Conservation (phyloP, 2,888 invertebrate genomes). For the Eristalinus sepulchralis region DNA sequence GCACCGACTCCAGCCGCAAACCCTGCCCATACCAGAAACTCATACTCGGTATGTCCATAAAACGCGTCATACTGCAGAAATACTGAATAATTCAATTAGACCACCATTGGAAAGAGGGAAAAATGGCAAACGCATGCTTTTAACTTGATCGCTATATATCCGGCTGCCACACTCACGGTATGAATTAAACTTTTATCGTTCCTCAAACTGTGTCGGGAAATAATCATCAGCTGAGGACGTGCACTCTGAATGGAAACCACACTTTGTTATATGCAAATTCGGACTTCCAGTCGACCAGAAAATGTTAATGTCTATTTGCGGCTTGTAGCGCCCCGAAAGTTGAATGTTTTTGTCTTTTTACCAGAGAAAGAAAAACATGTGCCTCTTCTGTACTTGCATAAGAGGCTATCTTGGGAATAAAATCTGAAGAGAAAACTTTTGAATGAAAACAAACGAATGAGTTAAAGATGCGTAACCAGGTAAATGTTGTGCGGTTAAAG, state of each 20-base stretch:
- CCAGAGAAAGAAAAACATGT: conserved; percentile 32
- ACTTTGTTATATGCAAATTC: conserved; percentile 60
- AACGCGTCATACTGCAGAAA: background rate
- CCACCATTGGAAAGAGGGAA: background rate
- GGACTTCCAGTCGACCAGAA: conserved; percentile 36
- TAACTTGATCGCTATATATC: conserved; percentile 30
- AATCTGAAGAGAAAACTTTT: background rate
- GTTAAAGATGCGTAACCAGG: conserved; percentile 1
- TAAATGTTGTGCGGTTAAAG: conserved; percentile 3
- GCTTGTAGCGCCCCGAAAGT: conserved; percentile 22
- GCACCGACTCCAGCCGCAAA: background rate
- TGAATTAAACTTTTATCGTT: conserved; percentile 53
- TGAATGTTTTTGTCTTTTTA: conserved; percentile 6
- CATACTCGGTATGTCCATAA: background rate
- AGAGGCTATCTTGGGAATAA: background rate
- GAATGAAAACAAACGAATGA: background rate
- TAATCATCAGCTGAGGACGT: background rate
- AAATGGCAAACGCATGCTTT: conserved; percentile 26
- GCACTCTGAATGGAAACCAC: background rate
- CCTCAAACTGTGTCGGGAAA: conserved; percentile 12
- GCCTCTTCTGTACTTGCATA: conserved; percentile 13
- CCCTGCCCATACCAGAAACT: background rate
- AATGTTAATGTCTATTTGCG: conserved; percentile 63
- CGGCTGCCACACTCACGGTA: conserved; percentile 34
- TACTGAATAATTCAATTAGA: conserved; percentile 43